Base-by-base conservation (phyloP, 1,140 invertebrate genomes). In the Contarinia nasturtii region DNA sequence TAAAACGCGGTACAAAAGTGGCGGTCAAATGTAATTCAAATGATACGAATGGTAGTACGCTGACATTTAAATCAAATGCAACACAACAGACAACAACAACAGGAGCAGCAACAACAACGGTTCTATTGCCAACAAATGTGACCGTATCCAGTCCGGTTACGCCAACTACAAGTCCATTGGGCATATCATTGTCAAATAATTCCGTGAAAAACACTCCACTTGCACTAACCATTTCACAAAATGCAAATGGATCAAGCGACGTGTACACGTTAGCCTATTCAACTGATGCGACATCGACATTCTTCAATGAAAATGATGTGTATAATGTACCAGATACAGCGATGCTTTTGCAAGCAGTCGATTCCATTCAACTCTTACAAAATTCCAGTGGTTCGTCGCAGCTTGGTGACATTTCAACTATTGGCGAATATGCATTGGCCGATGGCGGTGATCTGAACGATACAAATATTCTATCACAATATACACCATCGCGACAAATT, bases 291-390 rank as follows among this genome's bases (percentile, higher is more conserved):
- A 52, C 56, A 20, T 44, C 47, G 11, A 54, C 57, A 46, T 53
- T 63, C 14, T 63, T 64, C 18, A 57, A 56, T 34, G 57, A 64
- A 42, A 51, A 54, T 47, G 82, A 86, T 56, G 81, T 86, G 1
- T 86, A 82, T 51, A 82, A 78, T 53, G 77, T 80, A 0, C 75
- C 75, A 20, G 79, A 82, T 51, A 76, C 74, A 21, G 63, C 65
- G 15, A 79, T 82, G 60, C 60, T 82, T 33, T 60, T 82, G 19
- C 78, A 82, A 53, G 61, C 60, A 3, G 72, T 74, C 19, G 72
- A 74, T 57, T 70, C 76, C 3, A 71, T 73, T 50, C 77, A 86
- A 57, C 69, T 86, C 47, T 67, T 82, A 1, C 76, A 79, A 51
- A 74, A 75, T 15, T 72, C 75, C 47, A 62, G 64, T 36, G 64